Conservation (phyloP, 2,888 invertebrate species). For the Sphecodes monilicornis region DNA sequence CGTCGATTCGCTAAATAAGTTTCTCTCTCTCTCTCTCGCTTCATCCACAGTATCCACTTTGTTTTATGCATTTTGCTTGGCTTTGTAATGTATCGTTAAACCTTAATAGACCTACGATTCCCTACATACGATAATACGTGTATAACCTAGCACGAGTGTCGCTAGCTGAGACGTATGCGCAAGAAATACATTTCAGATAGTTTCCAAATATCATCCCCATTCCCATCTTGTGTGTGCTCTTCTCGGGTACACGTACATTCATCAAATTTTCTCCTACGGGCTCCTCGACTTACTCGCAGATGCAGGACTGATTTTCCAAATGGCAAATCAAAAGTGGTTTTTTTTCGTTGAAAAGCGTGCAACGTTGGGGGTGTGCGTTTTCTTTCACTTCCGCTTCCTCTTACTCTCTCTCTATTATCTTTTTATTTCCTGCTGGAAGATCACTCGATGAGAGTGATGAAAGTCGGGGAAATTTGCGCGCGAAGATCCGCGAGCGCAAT, state of each 20-base stretch:
- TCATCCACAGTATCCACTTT: conserved; percentile 55
- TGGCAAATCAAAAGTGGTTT: conserved; percentile 32
- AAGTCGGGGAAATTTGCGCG: conserved; percentile 19
- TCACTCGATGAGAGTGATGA: conserved; percentile 44
- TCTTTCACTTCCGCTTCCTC: neutral
- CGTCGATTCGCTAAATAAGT: conserved; percentile 57
- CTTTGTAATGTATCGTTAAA: conserved; percentile 59
- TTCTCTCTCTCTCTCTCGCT: conserved; percentile 20
- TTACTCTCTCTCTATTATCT: neutral
- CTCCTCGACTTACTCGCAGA: conserved; percentile 39
- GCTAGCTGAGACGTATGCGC: conserved; percentile 79
- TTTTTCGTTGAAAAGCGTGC: conserved; percentile 7
- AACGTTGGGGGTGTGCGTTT: conserved; percentile 20
- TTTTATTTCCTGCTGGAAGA: conserved; percentile 5
- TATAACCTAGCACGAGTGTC: conserved; percentile 78
- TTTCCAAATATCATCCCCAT: conserved; percentile 57
- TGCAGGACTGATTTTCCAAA: conserved; percentile 36
- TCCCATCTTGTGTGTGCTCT: conserved; percentile 67
- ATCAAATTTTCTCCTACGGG: conserved; percentile 21
- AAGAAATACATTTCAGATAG: conserved; percentile 70
- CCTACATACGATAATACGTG: conserved; percentile 78
- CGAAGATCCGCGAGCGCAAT: conserved; percentile 1
- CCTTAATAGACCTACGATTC: conserved; percentile 74
- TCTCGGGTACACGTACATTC: conserved; percentile 74
- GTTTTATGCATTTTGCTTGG: conserved; percentile 55